Percentiles rank a stretch among this genome's conserved stretches.
Evolutionary conservation across 2,113 vertebrate species (phyloP).

Genomic region (Eubucco bourcierii): DNA sequence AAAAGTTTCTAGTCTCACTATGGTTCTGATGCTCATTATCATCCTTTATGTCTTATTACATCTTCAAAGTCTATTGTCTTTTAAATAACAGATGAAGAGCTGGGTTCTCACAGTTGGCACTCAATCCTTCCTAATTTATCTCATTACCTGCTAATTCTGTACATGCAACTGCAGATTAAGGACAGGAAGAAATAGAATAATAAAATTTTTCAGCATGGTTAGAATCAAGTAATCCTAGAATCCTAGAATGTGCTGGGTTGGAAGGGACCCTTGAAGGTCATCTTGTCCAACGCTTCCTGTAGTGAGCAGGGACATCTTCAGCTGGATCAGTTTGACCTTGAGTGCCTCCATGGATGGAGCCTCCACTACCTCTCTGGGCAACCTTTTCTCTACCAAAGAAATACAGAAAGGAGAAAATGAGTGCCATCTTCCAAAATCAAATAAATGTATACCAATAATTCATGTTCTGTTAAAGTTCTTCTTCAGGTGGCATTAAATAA

Average conservation of each 20-base stretch:
- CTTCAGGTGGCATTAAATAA: not conserved
- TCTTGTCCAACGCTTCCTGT: too few relatives aligned
- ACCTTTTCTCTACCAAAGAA: not conserved
- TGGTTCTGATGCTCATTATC: slow-evolving; percentile 4
- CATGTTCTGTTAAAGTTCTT: not conserved
- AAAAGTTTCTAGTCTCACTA: slow-evolving; percentile 48
- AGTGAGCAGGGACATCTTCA: too few relatives aligned
- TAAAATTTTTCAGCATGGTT: not conserved
- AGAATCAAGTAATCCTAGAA: not conserved
- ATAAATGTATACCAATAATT: not conserved
- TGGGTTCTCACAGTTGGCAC: not conserved
- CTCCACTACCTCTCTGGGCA: not conserved
- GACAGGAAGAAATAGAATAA: not conserved
- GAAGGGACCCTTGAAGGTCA: too few relatives aligned
- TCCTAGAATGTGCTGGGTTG: too few relatives aligned
- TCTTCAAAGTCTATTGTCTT: not conserved
- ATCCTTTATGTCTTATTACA: not conserved
- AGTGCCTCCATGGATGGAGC: not conserved
- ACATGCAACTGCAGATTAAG: not conserved
- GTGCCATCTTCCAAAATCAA: not conserved
- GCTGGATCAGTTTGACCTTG: not conserved
- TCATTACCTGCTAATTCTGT: not conserved
- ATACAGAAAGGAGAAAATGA: not conserved
- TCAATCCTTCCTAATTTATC: slow-evolving; percentile 11
- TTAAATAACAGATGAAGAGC: not conserved